Evolutionary conservation across 2,797 vertebrate genomes (phyloP).

Genomic region (Dryobates pubescens): DNA sequence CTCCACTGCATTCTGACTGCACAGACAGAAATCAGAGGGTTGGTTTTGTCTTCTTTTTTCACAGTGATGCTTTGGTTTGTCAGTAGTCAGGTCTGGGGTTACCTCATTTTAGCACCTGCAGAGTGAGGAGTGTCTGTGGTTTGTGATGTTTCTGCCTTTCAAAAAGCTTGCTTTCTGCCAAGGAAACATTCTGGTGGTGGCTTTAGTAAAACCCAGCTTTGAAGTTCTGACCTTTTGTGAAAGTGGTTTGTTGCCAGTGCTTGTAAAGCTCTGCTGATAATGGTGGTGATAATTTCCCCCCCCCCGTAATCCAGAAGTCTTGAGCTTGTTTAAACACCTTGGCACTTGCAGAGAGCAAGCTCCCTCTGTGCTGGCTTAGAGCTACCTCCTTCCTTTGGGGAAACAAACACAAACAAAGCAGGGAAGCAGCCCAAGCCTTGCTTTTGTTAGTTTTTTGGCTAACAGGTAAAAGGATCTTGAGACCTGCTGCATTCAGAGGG

Average conservation of each 20-base stretch:
- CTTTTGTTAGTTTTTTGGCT: conserved; percentile 13
- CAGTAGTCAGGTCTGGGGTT: neutral
- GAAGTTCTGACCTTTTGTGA: conserved; percentile 21
- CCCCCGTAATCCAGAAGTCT: neutral
- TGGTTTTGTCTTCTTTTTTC: too few species aligned
- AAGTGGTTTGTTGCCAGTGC: conserved; percentile 6
- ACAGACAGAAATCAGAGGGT: neutral
- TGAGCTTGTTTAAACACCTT: conserved; percentile 5
- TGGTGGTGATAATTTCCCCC: neutral
- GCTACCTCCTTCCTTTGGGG: neutral
- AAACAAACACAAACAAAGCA: neutral
- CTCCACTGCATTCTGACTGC: neutral
- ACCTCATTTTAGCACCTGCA: neutral
- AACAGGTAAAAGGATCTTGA: neutral
- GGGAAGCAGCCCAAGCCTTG: neutral
- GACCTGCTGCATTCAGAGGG: neutral
- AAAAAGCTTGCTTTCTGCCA: neutral
- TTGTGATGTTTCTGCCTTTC: neutral
- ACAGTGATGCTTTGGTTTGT: neutral
- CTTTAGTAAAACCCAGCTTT: conserved; percentile 7
- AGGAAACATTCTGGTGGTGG: neutral
- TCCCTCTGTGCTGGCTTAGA: neutral
- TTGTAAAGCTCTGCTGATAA: neutral
- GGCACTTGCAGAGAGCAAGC: neutral
- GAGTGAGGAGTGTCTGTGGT: neutral